A percentile compares a stretch with the other conserved stretches of the same genome.
phyloP scores from a whole-genome alignment of 2,888 invertebrate genomes.

The Sarcophaga subvicina region DNA sequence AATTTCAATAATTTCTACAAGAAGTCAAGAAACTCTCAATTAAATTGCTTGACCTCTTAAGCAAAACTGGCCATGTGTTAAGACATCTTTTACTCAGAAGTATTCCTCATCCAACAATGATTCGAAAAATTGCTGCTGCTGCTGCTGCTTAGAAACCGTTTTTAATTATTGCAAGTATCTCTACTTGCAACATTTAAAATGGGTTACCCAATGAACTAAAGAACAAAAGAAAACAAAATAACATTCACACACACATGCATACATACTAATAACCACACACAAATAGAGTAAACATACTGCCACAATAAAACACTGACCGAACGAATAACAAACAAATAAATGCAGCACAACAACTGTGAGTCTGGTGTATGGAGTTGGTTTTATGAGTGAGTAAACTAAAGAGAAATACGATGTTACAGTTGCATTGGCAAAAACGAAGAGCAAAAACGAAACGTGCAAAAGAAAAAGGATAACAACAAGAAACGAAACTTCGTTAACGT shows the following conservation, averaged over 20 bases:
- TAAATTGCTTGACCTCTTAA: neutral
- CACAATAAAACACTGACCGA: conserved; percentile 65
- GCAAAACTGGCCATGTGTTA: neutral
- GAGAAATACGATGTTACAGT: conserved; percentile 43
- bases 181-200: conserved; percentile 64
- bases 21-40: neutral
- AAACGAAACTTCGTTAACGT: neutral
- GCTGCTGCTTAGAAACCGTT: conserved; percentile 53
- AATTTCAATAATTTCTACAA: neutral
- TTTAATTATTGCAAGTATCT: conserved; percentile 61
- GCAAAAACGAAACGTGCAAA: neutral
- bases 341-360: conserved; percentile 19
- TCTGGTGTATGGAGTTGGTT: neutral
- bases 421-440: conserved; percentile 50
- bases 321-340: neutral
- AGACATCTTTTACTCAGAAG: too few species aligned
- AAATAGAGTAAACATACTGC: conserved; percentile 55
- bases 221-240: conserved; percentile 49
- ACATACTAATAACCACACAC: conserved; percentile 46
- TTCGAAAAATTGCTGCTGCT: neutral
- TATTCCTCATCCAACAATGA: too few species aligned
- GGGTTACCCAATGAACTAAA: conserved; percentile 69
- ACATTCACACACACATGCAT: conserved; percentile 50
- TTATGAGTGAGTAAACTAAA: conserved; percentile 36
- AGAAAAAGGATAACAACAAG: conserved; percentile 22